phyloP scores from a whole-genome alignment of 2,797 vertebrate species.

The Tokudaia tokunoshimensis region DNA sequence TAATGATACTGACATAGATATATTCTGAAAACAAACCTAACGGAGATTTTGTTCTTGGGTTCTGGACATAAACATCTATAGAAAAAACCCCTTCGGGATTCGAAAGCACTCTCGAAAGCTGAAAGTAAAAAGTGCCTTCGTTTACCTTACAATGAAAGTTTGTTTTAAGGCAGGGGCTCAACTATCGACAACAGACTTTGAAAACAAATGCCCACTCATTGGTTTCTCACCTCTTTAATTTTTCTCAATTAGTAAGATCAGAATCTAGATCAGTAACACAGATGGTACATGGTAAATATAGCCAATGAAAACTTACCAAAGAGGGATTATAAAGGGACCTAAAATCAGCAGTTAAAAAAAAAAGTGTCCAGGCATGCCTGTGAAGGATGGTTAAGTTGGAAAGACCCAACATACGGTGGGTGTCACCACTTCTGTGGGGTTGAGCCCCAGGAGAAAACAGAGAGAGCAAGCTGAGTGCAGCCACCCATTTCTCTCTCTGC shows the following conservation, averaged over 20 bases:
- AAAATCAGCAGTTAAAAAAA: neutral
- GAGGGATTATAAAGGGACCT: neutral
- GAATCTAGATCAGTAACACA: neutral
- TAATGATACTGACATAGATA: conserved; percentile 1
- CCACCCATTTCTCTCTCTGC: neutral
- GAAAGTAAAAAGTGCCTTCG: neutral
- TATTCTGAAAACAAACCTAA: neutral
- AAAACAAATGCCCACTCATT: neutral
- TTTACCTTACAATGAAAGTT: neutral
- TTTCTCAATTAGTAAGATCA: neutral
- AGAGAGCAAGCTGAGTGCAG: neutral
- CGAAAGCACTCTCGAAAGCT: neutral
- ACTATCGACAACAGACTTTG: neutral
- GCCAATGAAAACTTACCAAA: neutral
- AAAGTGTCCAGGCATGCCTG: too few relatives aligned
- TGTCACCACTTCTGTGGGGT: neutral
- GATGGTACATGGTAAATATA: neutral
- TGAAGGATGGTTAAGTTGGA: neutral
- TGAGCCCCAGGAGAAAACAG: neutral
- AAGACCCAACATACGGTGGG: neutral
- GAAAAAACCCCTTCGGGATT: neutral
- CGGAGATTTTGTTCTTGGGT: neutral
- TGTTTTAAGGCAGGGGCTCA: neutral
- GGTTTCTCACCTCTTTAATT: neutral
- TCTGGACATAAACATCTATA: neutral